Evolutionary conservation across 2,797 vertebrate genomes (phyloP), one percentile per base, ranked within the genome.

Genomic region (Pempheris klunzingeri): DNA sequence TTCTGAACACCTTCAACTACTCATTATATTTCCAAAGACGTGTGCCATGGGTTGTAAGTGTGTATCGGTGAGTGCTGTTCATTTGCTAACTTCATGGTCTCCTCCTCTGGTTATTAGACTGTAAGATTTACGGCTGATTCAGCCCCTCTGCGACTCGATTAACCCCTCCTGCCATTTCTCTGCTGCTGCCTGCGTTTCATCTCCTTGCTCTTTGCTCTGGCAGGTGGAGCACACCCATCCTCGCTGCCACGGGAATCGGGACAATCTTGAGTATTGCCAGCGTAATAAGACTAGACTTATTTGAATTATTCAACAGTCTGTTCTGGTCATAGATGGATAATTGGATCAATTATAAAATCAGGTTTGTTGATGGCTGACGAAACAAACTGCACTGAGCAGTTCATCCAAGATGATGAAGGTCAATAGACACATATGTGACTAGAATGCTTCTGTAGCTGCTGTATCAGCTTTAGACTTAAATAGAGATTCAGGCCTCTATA

Each of bases 281-380:
- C 39, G 63, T 58, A 55, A 74, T 75, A 59, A 63, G 26, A 53
- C 13, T 28, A n/a, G 43, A 65, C 17, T 39, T 58, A 9, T 55
- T 39, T 84, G 8, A 82, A 85, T 82, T 34, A 81, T 77, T 76
- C 36, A 80, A 66, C 7, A 57, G 7, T 36, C 18, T 24, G 20
- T 64, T 66, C 18, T 54, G 38, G 75, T 77, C 47, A 57, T 11
- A 57, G 47, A 71, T 36, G 36, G 10, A 74, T 55, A 58, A 34
- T 64, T 52, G 12, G 36, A 54, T 39, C 36, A 72, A 80, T 68
- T 54, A 71, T 47, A 50, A 62, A 32, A 78, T 62, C 22, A 52
- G 44, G 28, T 8, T 7, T 68, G 53, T n/a, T 60, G 47, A 74
- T 60, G 5, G 17, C 24, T 64, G 60, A 68, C 71, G 26, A 36